Evolutionary conservation across 2,888 invertebrate genomes (phyloP), one percentile per base, ranked within the genome.

Genomic region (Branchipolynoe longqiensis): DNA sequence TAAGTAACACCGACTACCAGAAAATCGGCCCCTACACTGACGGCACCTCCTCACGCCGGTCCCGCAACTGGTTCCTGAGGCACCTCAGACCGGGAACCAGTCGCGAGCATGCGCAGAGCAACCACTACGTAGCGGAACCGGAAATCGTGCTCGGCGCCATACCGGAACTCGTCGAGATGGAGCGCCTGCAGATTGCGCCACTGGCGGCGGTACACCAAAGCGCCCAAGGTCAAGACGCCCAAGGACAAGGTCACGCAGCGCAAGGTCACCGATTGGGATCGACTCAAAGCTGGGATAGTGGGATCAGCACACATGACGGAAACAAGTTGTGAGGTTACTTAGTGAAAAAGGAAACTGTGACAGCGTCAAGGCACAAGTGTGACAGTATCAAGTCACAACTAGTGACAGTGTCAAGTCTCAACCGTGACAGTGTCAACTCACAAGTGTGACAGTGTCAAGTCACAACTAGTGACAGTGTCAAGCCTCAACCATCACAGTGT

Each of bases 201-300:
- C 14, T 25, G 1, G 41, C 73, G 1, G 25, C n/a, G 28, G 25
- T 28, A 6, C 62, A 22, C 62, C 62, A 22, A 25, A 40, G 1
- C 3, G 73, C 6, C 1, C 33, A 36, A 73, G 73, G 38, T 36
- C 36, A 73, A 18, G 73, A 14, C 38, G 14, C 8, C 8, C 14
- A 14, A 12, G 62, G 8, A 8, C 64, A 64, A 64, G 64, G 64
- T 64, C n/a, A 64, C 1, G 64, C 25, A 31, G 64, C 64, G 18
- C 40, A 38, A 73, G 73, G 40, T 73, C 40, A 38, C 25, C 73
- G 41, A 18, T 28, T 73, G 41, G 73, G 41, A 28, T 40, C 73
- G 38, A 73, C 73, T 22, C 73, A 73, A n/a, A 73, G 73, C 73
- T 73, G 73, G 73, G 73, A 73, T n/a, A 73, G 73, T 41, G 73